These are phyloP conservation scores for Mellivora capensis DNA, from an alignment of 2,113 vertebrate genomes.

Conservation along the genomic window DNA sequence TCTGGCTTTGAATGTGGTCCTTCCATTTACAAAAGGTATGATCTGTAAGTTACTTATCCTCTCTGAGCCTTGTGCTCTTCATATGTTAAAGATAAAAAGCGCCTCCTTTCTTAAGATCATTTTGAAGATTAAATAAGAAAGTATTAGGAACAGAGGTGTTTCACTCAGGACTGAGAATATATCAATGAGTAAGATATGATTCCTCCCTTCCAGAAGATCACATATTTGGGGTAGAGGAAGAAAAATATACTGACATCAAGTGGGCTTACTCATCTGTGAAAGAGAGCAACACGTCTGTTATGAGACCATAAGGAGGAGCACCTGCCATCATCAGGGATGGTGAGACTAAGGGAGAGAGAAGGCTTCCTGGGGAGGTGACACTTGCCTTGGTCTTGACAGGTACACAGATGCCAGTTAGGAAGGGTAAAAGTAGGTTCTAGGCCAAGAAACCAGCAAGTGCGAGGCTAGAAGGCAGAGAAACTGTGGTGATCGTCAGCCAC, in stretches of 20 bases:
- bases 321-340: accelerated
- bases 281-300: background rate
- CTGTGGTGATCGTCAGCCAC: background rate
- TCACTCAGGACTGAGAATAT: background rate
- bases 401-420: background rate
- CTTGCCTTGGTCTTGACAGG: background rate
- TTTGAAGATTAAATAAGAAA: constrained; percentile 1
- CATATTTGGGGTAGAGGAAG: background rate
- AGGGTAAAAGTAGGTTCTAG: background rate
- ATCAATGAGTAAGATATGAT: background rate
- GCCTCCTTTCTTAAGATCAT: background rate
- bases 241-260: background rate
- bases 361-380: background rate
- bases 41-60: background rate
- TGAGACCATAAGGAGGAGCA: accelerated
- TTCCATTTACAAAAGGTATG: background rate
- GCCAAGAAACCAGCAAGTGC: accelerated
- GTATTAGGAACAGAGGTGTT: background rate
- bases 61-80: background rate
- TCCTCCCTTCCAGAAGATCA: background rate
- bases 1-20: background rate
- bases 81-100: background rate
- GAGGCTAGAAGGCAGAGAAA: background rate
- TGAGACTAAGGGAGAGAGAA: background rate
- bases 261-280: background rate